Conservation (phyloP, 2,113 vertebrate species). For the Phoenicopterus ruber region DNA sequence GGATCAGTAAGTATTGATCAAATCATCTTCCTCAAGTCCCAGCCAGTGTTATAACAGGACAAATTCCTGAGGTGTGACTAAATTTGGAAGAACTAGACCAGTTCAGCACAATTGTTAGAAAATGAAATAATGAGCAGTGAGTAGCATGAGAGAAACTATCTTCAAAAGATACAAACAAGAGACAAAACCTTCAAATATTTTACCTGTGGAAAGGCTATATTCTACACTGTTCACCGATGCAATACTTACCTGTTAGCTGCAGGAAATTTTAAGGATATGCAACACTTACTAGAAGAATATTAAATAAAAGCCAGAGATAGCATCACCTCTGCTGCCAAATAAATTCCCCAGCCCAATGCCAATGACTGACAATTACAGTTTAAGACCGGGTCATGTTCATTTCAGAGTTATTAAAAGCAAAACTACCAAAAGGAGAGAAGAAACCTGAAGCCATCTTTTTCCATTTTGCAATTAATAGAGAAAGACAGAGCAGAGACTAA, state of each 20-base stretch:
- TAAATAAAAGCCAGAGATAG: not conserved
- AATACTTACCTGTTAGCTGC: not conserved
- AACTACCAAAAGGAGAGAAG: not conserved
- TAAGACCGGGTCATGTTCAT: not conserved
- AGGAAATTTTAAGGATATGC: not conserved
- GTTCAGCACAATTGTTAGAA: not conserved
- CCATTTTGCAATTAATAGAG: not conserved
- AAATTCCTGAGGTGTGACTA: not conserved
- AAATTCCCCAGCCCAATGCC: not conserved
- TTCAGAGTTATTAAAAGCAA: constrained; percentile 25
- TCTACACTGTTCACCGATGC: not conserved
- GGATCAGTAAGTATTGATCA: not conserved
- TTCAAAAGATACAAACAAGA: not conserved
- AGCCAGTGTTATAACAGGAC: not conserved
- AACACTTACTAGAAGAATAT: not conserved
- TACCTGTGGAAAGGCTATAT: not conserved
- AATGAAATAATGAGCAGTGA: not conserved
- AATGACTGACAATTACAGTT: not conserved
- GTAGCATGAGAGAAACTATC: not conserved
- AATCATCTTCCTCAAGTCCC: not conserved
- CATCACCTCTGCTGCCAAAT: not conserved
- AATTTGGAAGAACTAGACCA: not conserved
- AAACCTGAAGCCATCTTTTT: not conserved
- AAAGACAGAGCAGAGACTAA: not conserved
- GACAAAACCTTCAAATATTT: not conserved